Percentiles rank a stretch among this genome's conserved stretches.
These are phyloP conservation scores for Dendrolimus houi DNA, from an alignment of 2,888 invertebrate genomes.

Conservation along the genomic window DNA sequence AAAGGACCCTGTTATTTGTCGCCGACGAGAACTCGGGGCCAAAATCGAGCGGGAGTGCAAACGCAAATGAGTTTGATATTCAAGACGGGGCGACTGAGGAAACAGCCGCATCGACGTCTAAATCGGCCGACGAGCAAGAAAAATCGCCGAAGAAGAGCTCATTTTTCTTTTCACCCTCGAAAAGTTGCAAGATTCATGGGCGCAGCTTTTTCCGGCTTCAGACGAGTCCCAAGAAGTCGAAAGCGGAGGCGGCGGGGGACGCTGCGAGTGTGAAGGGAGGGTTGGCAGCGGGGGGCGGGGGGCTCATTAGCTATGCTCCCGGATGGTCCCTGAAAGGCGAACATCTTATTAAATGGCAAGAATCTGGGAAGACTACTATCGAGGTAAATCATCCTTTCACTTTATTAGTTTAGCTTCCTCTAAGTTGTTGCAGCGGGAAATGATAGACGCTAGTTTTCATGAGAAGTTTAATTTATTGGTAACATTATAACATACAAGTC, in stretches of 20 bases:
- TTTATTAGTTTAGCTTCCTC: neutral
- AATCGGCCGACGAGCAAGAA: constrained; percentile 58
- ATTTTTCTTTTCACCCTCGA: constrained; percentile 72
- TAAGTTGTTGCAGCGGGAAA: too few species aligned
- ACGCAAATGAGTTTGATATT: constrained; percentile 21
- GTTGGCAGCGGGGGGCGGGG: constrained; percentile 38
- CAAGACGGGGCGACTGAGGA: constrained; percentile 34
- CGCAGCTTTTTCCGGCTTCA: constrained; percentile 71
- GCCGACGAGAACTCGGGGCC: constrained; percentile 66
- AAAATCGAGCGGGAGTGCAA: constrained; percentile 34
- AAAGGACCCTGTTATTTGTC: constrained; percentile 64
- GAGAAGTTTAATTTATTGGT: too few species aligned
- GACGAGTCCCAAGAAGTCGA: constrained; percentile 70
- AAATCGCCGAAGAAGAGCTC: constrained; percentile 70
- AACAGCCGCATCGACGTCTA: constrained; percentile 41
- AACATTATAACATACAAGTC: too few species aligned
- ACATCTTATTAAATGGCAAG: constrained; percentile 79
- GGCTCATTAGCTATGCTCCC: constrained; percentile 78
- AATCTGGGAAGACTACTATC: constrained; percentile 75
- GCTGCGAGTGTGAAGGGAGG: constrained; percentile 27
- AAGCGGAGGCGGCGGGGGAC: constrained; percentile 43
- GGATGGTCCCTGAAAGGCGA: constrained; percentile 79
- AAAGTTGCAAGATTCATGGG: constrained; percentile 69
- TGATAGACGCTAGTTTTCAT: too few species aligned
- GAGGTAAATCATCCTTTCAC: constrained; percentile 50